These are phyloP conservation scores for Zapus hudsonius DNA, from an alignment of 2,113 vertebrate species.

Conservation along the genomic window DNA sequence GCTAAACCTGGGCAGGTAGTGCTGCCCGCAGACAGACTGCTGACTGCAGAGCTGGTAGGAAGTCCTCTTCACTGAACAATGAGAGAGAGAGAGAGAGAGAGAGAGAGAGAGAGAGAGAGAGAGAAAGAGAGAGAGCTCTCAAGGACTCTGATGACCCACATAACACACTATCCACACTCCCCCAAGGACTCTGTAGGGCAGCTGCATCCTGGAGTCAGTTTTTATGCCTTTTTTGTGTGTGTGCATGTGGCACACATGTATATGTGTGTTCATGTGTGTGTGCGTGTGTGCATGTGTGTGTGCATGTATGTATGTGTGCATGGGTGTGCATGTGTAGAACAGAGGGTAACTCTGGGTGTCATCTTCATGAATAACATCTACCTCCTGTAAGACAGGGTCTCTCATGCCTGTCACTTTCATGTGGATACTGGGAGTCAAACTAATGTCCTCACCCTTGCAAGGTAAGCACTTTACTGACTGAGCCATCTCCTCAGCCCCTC, in stretches of 20 bases:
- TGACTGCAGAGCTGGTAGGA: conserved; percentile 55
- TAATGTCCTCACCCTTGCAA: background rate
- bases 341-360: too few species aligned
- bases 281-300: too few species aligned
- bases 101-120: too few species aligned
- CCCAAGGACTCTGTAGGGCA: background rate
- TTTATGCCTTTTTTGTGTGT: conserved; percentile 3
- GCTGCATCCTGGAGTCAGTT: background rate
- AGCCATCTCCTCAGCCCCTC: background rate
- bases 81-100: too few species aligned
- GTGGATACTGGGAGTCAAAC: background rate
- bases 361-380: too few species aligned
- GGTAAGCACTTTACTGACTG: background rate
- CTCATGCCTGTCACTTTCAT: background rate
- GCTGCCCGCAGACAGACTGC: conserved; percentile 46
- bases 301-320: too few species aligned
- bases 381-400: too few species aligned
- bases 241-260: too few species aligned
- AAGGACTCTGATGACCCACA: conserved; percentile 73
- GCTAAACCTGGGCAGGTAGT: conserved; percentile 68
- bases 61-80: conserved; percentile 77
- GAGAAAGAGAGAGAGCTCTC: too few species aligned
- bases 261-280: too few species aligned
- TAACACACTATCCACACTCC: background rate
- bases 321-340: too few species aligned